These are phyloP conservation scores for Prunella himalayana DNA, from an alignment of 2,113 vertebrate species.

Conservation along the genomic window DNA sequence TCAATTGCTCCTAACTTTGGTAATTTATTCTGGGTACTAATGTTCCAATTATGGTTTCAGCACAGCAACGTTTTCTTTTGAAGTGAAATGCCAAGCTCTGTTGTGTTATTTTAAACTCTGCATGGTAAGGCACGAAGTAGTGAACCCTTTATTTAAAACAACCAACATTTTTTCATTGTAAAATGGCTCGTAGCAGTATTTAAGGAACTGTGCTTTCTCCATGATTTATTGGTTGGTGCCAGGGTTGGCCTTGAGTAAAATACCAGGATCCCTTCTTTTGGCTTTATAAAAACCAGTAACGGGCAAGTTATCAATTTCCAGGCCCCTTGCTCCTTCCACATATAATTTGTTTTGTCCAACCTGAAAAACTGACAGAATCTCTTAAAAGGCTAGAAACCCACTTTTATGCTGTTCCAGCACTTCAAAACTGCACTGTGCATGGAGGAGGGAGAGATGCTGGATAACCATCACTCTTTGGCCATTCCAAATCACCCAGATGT, in stretches of 20 bases:
- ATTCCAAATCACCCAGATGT: background rate
- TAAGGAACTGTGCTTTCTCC: background rate
- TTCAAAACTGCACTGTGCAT: background rate
- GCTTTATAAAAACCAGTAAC: background rate
- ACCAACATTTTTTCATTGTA: background rate
- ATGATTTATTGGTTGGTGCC: background rate
- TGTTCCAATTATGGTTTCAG: conserved; percentile 18
- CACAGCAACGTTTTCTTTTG: conserved; percentile 22
- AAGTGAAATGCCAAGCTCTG: background rate
- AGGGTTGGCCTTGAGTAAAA: background rate
- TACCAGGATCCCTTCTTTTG: background rate
- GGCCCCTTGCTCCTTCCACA: background rate
- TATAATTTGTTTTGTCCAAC: background rate
- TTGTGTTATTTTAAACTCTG: conserved; percentile 15
- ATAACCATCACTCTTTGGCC: background rate
- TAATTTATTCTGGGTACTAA: conserved; percentile 18
- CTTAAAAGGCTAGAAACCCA: background rate
- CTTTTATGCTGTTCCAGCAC: background rate
- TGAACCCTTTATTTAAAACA: background rate
- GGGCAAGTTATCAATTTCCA: background rate
- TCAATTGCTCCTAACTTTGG: background rate
- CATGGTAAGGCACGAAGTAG: background rate
- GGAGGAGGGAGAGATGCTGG: background rate
- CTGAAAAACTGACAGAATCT: background rate
- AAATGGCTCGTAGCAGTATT: background rate